phyloP scores from a whole-genome alignment of 2,888 invertebrate genomes.

The Spodoptera picta region DNA sequence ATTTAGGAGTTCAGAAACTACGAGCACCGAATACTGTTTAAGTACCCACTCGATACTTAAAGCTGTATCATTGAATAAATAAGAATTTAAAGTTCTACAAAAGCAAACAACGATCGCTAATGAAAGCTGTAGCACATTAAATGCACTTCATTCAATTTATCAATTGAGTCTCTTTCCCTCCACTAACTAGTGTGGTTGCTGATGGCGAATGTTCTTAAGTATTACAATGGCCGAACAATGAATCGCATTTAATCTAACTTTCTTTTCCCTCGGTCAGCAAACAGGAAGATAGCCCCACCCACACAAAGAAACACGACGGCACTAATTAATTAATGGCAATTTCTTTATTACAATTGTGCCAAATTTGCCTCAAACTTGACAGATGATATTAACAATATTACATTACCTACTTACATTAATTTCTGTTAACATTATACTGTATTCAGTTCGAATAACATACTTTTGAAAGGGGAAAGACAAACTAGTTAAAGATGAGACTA shows the following conservation, averaged over 20 bases:
- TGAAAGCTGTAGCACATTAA: conserved; percentile 10
- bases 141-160: conserved; percentile 12
- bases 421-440: conserved; percentile 21
- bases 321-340: conserved; percentile 82
- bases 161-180: conserved; percentile 16
- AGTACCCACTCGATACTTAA: background rate
- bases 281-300: conserved; percentile 79
- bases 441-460: conserved; percentile 3
- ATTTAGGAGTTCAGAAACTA: conserved; percentile 18
- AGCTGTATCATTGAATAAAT: background rate
- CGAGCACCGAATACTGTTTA: background rate
- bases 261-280: conserved; percentile 78
- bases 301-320: conserved; percentile 76
- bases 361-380: conserved; percentile 63
- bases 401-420: too few species aligned
- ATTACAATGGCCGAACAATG: conserved; percentile 66
- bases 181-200: conserved; percentile 35
- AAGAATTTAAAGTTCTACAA: background rate
- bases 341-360: conserved; percentile 75
- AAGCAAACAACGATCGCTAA: background rate
- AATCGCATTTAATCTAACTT: conserved; percentile 82
- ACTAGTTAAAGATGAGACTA: too few species aligned
- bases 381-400: conserved; percentile 22
- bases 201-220: conserved; percentile 47
- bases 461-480: background rate